Evolutionary conservation across 2,113 vertebrate genomes (phyloP).

Genomic region (Gobio gobio): DNA sequence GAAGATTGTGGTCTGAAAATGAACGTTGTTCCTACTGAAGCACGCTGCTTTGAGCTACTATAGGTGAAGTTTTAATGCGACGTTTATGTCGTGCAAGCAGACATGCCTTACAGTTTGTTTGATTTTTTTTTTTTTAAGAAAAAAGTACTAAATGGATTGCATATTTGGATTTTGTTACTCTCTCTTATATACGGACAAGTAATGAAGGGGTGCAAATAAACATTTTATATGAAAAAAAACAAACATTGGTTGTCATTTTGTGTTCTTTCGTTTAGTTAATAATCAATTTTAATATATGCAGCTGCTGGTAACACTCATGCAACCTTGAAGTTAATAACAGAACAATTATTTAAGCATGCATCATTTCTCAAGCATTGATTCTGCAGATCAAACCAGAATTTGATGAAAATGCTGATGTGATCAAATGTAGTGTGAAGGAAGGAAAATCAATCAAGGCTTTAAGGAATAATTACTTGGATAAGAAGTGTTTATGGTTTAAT

Average conservation of each 20-base stretch:
- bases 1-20: constrained; percentile 26
- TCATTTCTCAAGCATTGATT: neutral
- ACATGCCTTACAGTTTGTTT: constrained; percentile 80
- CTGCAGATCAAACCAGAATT: neutral
- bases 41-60: constrained; percentile 39
- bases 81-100: constrained; percentile 68
- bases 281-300: neutral
- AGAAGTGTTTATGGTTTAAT: constrained; percentile 17
- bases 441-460: neutral
- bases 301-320: neutral
- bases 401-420: neutral
- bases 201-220: constrained; percentile 77
- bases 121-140: constrained; percentile 54
- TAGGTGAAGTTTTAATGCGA: constrained; percentile 56
- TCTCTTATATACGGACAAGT: constrained; percentile 80
- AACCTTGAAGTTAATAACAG: neutral
- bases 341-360: neutral
- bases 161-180: constrained; percentile 82
- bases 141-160: constrained; percentile 74
- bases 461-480: neutral
- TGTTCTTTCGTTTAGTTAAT: neutral
- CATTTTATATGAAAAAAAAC: constrained; percentile 68
- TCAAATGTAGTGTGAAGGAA: constrained; percentile 6
- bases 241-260: neutral
- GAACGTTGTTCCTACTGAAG: constrained; percentile 26